phyloP scores from a whole-genome alignment of 64 coral and sea anemone genomes.

The Trachythela sp. region DNA sequence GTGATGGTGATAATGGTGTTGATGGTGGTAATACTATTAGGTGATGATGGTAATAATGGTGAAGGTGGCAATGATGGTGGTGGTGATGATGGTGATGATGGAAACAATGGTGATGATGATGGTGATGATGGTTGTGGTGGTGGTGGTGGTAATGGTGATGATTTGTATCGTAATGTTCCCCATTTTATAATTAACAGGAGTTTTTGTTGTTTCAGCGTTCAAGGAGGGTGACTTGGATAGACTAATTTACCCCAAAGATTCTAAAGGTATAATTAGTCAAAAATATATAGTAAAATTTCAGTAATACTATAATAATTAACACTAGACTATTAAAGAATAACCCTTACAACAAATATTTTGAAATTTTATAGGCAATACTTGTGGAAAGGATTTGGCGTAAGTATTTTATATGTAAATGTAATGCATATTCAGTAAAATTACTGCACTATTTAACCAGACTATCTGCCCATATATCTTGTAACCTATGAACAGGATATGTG shows the following conservation, averaged over 20 bases:
- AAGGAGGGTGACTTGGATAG: constrained; percentile 11
- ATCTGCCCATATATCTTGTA: too few relatives aligned
- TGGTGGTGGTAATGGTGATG: not conserved
- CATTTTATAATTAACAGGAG: too few relatives aligned
- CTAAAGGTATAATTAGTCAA: not conserved
- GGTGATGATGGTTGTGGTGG: too few relatives aligned
- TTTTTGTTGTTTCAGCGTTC: not conserved
- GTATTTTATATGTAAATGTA: not conserved
- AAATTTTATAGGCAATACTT: not conserved
- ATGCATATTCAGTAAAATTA: not conserved
- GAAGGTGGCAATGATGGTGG: too few relatives aligned
- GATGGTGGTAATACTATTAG: too few relatives aligned
- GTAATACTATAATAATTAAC: not conserved
- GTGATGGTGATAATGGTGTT: too few relatives aligned
- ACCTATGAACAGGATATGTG: too few relatives aligned
- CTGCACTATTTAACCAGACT: not conserved
- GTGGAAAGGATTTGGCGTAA: constrained; percentile 3
- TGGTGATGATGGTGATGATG: not conserved
- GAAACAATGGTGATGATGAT: too few relatives aligned
- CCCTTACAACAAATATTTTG: not conserved
- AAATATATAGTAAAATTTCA: not conserved
- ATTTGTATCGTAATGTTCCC: not conserved
- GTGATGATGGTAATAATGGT: too few relatives aligned
- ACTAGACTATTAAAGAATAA: not conserved
- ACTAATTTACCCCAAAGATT: constrained; percentile 13